phyloP scores from a whole-genome alignment of 2,888 invertebrate genomes.

The Sesia apiformis region DNA sequence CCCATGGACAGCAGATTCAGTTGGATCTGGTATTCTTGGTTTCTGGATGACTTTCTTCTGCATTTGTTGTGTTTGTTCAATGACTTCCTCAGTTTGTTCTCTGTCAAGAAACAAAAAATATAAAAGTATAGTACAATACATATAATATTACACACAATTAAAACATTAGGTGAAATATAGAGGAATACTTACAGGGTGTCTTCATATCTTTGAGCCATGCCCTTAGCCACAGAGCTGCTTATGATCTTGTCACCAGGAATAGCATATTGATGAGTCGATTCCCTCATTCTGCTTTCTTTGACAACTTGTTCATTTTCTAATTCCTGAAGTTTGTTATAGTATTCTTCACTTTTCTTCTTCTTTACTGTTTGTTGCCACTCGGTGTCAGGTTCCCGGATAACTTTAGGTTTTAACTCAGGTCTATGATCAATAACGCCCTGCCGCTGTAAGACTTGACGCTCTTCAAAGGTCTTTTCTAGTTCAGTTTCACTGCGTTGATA shows the following conservation, averaged over 20 bases:
- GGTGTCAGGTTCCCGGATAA: constrained; percentile 81
- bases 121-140: not conserved
- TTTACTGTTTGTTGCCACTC: constrained; percentile 91
- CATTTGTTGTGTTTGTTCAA: constrained; percentile 51
- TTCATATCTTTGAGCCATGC: constrained; percentile 92
- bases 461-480: constrained; percentile 90
- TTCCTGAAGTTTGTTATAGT: constrained; percentile 86
- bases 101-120: constrained; percentile 42
- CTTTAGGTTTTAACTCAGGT: constrained; percentile 78
- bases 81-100: constrained; percentile 75
- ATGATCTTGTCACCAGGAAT: constrained; percentile 89
- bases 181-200: constrained; percentile 83
- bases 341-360: constrained; percentile 87
- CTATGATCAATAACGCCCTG: constrained; percentile 78
- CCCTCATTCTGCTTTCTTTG: constrained; percentile 86
- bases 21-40: constrained; percentile 80
- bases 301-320: constrained; percentile 89
- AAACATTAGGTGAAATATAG: not conserved
- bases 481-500: constrained; percentile 91
- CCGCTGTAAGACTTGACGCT: constrained; percentile 82
- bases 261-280: constrained; percentile 86
- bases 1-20: constrained; percentile 90
- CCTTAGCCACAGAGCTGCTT: constrained; percentile 83
- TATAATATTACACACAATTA: not conserved
- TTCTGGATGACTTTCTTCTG: constrained; percentile 65